These are phyloP conservation scores for Dipodomys merriami DNA, from an alignment of 2,113 vertebrate species.

Conservation along the genomic window DNA sequence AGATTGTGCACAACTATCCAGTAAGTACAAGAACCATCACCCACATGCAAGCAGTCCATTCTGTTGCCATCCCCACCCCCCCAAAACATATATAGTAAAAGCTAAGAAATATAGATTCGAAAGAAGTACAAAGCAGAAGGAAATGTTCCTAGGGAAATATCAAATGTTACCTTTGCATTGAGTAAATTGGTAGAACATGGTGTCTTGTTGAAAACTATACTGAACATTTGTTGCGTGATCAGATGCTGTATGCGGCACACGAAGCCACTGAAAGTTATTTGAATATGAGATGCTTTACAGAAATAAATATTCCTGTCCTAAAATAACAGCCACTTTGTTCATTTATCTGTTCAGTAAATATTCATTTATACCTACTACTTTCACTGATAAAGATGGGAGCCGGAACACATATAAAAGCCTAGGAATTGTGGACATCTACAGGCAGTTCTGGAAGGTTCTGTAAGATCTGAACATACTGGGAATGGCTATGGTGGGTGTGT, in stretches of 20 bases:
- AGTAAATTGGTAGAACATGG: constrained; percentile 30
- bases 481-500: too few relatives aligned
- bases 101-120: not conserved
- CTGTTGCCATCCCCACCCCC: not conserved
- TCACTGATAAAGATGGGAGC: not conserved
- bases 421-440: not conserved
- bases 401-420: not conserved
- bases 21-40: not conserved
- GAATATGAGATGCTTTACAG: not conserved
- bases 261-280: not conserved
- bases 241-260: not conserved
- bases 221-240: constrained; percentile 11
- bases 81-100: not conserved
- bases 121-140: not conserved
- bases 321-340: constrained; percentile 58
- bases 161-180: constrained; percentile 33
- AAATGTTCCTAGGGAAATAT: constrained; percentile 5
- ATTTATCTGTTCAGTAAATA: constrained; percentile 50
- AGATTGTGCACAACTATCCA: not conserved
- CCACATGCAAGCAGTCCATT: not conserved
- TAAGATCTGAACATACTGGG: not conserved
- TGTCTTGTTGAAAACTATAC: constrained; percentile 20
- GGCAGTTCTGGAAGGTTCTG: not conserved
- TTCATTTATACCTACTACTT: constrained; percentile 23
- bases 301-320: not conserved